Evolutionary conservation across 1,140 invertebrate species (phyloP), one percentile per base, ranked within the genome.

Genomic region (Lasioglossum albipes): DNA sequence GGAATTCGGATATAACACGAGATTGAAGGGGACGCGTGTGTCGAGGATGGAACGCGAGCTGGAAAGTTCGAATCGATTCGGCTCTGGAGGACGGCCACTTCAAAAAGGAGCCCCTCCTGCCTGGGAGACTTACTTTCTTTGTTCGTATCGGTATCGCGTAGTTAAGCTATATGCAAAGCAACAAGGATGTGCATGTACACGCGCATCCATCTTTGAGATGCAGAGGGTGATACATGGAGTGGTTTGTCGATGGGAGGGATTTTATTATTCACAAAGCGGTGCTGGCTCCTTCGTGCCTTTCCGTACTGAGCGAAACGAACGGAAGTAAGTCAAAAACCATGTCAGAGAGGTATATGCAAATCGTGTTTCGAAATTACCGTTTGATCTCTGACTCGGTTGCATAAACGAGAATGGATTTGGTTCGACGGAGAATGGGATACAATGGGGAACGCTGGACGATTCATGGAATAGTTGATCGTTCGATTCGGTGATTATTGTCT

Each of bases 181-280:
- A 79, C 68, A 27, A 12, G 31, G 52, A 31, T n/a, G 54, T 27
- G 62, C 49, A 59, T 54, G 27, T 45, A 31, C 27, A 54, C 42
- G 68, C 31, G 76, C 52, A 42, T 80, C 41, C 54, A 79, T 64
- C 73, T 80, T 54, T 64, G 49, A 64, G 27, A 59, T 59, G 57
- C 54, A 65, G n/a, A 59, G 54, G 52, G 27, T 52, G 66, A 84
- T 81, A 81, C 81, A 73, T 42, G 68, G 73, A 84, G 78, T 85
- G 81, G 62, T 70, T 77, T 79, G 75, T 52, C 80, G 84, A 83
- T 83, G 82, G 81, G 79, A 81, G 65, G 62, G 81, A 77, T 83
- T 86, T 85, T 82, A 86, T 86, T 86, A 86, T 86, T 86, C 84
- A 83, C 84, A 76, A 86, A 86, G 84, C 59, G 22, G 52, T 42